phyloP scores from a whole-genome alignment of 2,888 invertebrate species.

The Drosophila fungiperda region DNA sequence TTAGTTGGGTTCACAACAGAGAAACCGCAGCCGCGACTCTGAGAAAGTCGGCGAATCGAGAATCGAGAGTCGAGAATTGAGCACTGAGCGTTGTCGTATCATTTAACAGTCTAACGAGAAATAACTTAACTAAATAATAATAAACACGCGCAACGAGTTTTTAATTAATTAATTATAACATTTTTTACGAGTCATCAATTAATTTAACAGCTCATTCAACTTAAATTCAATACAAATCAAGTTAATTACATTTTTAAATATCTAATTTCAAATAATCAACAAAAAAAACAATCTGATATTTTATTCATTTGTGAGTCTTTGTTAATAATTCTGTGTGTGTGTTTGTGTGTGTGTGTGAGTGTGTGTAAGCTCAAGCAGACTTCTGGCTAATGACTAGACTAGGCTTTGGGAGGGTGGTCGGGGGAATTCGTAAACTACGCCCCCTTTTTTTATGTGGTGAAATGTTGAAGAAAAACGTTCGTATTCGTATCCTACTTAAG shows the following conservation, averaged over 20 bases:
- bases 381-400: conserved; percentile 28
- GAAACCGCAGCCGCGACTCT: conserved; percentile 75
- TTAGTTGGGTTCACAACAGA: conserved; percentile 84
- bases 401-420: not conserved
- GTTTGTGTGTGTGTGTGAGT: conserved; percentile 8
- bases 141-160: conserved; percentile 23
- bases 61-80: conserved; percentile 38
- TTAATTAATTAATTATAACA: conserved; percentile 46
- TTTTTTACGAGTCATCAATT: conserved; percentile 29
- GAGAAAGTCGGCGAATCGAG: conserved; percentile 31
- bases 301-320: conserved; percentile 14
- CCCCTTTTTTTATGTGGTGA: conserved; percentile 24
- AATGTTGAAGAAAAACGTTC: conserved; percentile 57
- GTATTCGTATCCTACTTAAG: conserved; percentile 29
- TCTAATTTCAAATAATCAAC: not conserved
- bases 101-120: conserved; percentile 41
- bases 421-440: conserved; percentile 9
- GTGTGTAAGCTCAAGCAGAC: conserved; percentile 36
- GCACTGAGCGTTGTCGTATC: conserved; percentile 31
- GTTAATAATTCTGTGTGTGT: not conserved
- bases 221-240: conserved; percentile 25
- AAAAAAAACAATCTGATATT: conserved; percentile 4
- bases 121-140: conserved; percentile 8
- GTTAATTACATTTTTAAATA: conserved; percentile 8
- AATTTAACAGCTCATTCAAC: conserved; percentile 18